phyloP scores from a whole-genome alignment of 2,797 vertebrate genomes.

The Darevskia mixta region DNA sequence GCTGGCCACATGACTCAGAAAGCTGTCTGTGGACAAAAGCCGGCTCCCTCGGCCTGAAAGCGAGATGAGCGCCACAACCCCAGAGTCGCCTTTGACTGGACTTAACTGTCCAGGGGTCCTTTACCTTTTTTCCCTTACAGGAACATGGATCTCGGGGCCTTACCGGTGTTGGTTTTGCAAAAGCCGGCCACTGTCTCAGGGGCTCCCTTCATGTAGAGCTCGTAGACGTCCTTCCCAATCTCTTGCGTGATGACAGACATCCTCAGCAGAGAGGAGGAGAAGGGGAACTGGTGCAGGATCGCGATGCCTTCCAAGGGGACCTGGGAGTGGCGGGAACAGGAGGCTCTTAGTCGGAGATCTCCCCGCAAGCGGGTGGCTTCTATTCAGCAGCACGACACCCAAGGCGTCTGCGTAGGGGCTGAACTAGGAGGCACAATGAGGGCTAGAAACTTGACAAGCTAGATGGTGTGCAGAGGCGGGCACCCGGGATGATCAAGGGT shows the following conservation, averaged over 20 bases:
- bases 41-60: too few relatives aligned
- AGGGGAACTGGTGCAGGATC: slow-evolving; percentile 75
- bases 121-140: too few relatives aligned
- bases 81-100: too few relatives aligned
- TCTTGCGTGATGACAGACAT: slow-evolving; percentile 74
- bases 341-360: rapidly evolving
- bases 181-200: slow-evolving; percentile 73
- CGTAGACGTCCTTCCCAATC: slow-evolving; percentile 7
- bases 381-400: neutral
- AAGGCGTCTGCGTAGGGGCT: neutral
- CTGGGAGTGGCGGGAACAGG: slow-evolving; percentile 46
- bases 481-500: too few relatives aligned
- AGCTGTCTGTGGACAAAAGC: too few relatives aligned
- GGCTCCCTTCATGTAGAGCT: slow-evolving; percentile 76
- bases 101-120: too few relatives aligned
- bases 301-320: slow-evolving; percentile 58
- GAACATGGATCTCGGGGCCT: neutral
- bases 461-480: too few relatives aligned
- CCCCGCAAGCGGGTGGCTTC: neutral
- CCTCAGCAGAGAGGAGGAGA: slow-evolving; percentile 75
- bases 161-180: slow-evolving; percentile 76
- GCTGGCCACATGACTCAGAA: too few relatives aligned
- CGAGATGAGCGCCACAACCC: too few relatives aligned
- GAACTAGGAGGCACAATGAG: neutral
- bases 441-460: too few relatives aligned